Conservation (phyloP, 2,888 invertebrate species). For the Tipula helvola region DNA sequence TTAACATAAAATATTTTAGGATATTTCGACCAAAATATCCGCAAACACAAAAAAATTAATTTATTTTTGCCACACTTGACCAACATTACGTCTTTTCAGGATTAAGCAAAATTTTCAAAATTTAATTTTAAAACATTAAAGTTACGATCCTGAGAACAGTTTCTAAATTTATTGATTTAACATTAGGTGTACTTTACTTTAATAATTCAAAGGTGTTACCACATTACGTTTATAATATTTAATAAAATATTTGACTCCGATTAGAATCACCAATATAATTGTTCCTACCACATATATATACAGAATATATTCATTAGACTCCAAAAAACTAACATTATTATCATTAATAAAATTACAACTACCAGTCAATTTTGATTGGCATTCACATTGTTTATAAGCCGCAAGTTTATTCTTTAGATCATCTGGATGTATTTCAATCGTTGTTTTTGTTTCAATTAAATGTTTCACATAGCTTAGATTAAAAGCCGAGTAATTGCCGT, state of each 20-base stretch:
- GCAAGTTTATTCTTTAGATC: background rate
- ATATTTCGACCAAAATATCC: no score
- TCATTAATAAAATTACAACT: no score
- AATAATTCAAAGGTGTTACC: background rate
- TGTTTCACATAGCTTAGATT: background rate
- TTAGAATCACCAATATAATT: background rate
- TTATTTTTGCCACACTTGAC: no score
- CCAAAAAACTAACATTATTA: no score
- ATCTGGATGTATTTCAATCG: background rate
- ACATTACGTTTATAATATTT: background rate
- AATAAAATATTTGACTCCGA: background rate
- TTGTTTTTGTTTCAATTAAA: background rate
- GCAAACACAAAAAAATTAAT: no score
- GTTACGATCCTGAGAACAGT: no score
- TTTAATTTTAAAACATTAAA: no score
- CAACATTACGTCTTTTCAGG: no score
- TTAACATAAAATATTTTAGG: no score
- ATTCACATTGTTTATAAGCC: background rate
- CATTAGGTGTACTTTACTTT: no score
- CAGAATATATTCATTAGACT: background rate
- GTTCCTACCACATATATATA: background rate
- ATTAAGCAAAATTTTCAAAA: no score
- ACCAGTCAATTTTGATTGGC: background rate
- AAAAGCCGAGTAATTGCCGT: background rate
- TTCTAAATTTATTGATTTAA: no score